Base-by-base conservation (phyloP, 2,888 invertebrate genomes). In the Emmelina monodactyla region DNA sequence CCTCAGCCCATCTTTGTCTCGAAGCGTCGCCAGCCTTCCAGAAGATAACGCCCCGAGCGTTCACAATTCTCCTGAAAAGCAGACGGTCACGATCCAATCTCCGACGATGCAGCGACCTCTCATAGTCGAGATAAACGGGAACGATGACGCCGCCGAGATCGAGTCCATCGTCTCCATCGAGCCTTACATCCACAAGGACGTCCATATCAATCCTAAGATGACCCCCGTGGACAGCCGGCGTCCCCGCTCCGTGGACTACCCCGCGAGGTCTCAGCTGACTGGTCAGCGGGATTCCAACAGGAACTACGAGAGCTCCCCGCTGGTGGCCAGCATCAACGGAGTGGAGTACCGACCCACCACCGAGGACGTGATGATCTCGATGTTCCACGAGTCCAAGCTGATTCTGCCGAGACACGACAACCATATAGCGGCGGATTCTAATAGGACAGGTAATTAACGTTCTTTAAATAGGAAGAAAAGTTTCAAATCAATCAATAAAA, bases 201-300 rank as follows among this genome's bases (percentile, higher is more conserved):
- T 82, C 14, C 81, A 82, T 39, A 68, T 82, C 0, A 82, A 82
- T 41, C 81, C 81, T n/a, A 80, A 80, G 43, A 82, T 82, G 81
- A 81, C 80, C 15, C 76, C 78, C 0, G 75, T 75, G 22, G 78
- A 78, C 38, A 40, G 58, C 5, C 54, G 79, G 29, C 53, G 79
- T 41, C 79, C 78, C 25, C 59, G 70, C 1, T 78, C 79, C 0
- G 76, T 73, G 9, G 79, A 76, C 41, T 71, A 66, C 39, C 70
- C 62, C 16, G 39, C 58, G 2, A 46, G 59, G 14, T 44, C 53
- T 2, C 37, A 53, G 1, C 46, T 60, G 37, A 36, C 49, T 22
- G 58, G 32, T 42, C 51, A 33, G 9, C 45, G 55, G 33, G 72
- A 71, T 41, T 47, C 60, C 1, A 66, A 66, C 38, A 59, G 70